Base-by-base conservation (phyloP, 2,888 invertebrate genomes). In the Cremastinae sp. region DNA sequence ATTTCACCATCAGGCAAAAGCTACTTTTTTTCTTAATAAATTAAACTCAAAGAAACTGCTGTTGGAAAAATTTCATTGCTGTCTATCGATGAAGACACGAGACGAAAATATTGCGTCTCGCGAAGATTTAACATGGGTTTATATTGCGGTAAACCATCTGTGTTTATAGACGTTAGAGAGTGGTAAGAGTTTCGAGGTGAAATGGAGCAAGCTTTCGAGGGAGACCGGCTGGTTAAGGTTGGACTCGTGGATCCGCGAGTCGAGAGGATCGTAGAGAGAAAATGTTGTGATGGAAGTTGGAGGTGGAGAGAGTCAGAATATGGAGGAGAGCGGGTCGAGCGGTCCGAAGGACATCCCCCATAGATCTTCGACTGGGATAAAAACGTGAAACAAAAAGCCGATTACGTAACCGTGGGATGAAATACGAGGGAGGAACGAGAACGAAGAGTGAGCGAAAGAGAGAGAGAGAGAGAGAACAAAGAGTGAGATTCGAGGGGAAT, bases 371-470 rank as follows among this genome's bases (percentile, higher is more conserved):
- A 66, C 73, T 71, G 75, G 83, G 84, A 86, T 83, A 84, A 86
- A 86, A 88, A 87, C 83, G 87, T 85, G 86, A 89, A 88, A 89
- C 88, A 89, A 89, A 89, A 88, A 89, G 88, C 87, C 89, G 88
- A 88, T 89, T 89, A 89, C 86, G 87, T 84, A 88, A 87, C 87
- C 85, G 84, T 83, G 84, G 86, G 88, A 86, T 87, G 84, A 88
- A 87, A 88, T 88, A 88, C 85, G 86, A 83, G 84, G 73, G 55
- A 49, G 59, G 78, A 62, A 16, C 53, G 35, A n/a, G n/a, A n/a
- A n/a, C n/a, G 49, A 70, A 43, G 66, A 65, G 65, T 22, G 70
- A 39, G 55, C 41, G 51, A 58, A 28, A 37, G 35, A 14, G 16
- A 9, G 74, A 39, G 35, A 56, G 61, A 39, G 37, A 8, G 12